Evolutionary conservation across 2,113 vertebrate species (phyloP).

Genomic region (Stomatorhinus ivindoensis): DNA sequence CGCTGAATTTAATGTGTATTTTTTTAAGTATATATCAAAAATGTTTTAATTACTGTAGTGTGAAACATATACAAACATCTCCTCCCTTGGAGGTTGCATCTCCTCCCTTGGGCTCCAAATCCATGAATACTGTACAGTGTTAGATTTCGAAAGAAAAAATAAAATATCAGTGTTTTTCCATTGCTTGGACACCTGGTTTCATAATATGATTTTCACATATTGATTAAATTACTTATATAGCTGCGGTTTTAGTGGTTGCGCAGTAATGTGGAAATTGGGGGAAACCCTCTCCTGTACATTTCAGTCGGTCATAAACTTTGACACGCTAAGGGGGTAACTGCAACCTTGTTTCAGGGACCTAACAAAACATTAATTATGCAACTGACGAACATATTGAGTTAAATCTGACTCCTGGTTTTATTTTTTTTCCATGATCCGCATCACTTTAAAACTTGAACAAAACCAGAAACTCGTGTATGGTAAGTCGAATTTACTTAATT

Average conservation of each 20-base stretch:
- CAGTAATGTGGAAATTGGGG: slow-evolving; percentile 29
- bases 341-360: neutral
- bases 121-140: slow-evolving; percentile 43
- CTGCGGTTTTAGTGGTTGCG: slow-evolving; percentile 43
- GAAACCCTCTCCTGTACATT: slow-evolving; percentile 6
- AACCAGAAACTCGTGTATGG: neutral
- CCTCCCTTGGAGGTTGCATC: slow-evolving; percentile 23
- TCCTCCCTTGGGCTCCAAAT: slow-evolving; percentile 22
- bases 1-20: neutral
- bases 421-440: neutral
- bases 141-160: slow-evolving; percentile 42
- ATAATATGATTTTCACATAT: slow-evolving; percentile 43
- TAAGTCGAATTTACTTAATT: neutral
- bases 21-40: neutral
- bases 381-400: neutral
- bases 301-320: neutral
- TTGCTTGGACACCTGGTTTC: slow-evolving; percentile 42
- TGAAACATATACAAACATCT: too few species aligned
- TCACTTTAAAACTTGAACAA: neutral
- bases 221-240: slow-evolving; percentile 48
- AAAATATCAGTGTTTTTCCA: slow-evolving; percentile 49
- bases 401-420: neutral
- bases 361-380: neutral
- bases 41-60: neutral
- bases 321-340: neutral